Conservation (phyloP, 2,113 vertebrate species). For the Hemibagrus wyckioides region DNA sequence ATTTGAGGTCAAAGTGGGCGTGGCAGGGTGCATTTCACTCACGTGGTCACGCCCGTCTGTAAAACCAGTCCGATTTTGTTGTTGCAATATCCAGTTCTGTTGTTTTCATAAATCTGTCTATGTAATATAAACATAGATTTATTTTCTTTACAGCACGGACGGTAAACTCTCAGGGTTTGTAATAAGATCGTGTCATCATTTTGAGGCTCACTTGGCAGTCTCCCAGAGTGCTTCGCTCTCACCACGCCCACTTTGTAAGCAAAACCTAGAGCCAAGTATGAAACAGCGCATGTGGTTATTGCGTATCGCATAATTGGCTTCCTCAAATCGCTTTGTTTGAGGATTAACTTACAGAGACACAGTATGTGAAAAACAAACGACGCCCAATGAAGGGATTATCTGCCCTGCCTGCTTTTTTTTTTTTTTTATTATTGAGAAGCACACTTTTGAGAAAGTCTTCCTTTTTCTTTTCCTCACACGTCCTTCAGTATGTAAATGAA, state of each 20-base stretch:
- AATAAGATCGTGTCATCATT: constrained; percentile 49
- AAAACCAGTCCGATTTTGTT: neutral
- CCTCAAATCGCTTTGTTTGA: constrained; percentile 9
- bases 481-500: constrained; percentile 4
- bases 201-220: constrained; percentile 4
- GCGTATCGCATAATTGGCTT: neutral
- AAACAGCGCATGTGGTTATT: constrained; percentile 36
- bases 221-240: neutral
- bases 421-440: neutral
- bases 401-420: neutral
- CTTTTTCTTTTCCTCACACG: neutral
- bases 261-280: constrained; percentile 41
- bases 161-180: constrained; percentile 30
- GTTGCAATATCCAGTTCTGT: neutral
- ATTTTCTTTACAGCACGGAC: neutral
- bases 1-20: neutral
- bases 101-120: neutral
- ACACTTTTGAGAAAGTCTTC: neutral
- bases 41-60: neutral
- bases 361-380: constrained; percentile 1
- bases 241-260: constrained; percentile 48
- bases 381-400: neutral
- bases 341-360: neutral
- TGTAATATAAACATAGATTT: neutral
- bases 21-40: neutral